Base-by-base conservation (phyloP, 2,888 invertebrate genomes). In the Subacronicta megacephala region DNA sequence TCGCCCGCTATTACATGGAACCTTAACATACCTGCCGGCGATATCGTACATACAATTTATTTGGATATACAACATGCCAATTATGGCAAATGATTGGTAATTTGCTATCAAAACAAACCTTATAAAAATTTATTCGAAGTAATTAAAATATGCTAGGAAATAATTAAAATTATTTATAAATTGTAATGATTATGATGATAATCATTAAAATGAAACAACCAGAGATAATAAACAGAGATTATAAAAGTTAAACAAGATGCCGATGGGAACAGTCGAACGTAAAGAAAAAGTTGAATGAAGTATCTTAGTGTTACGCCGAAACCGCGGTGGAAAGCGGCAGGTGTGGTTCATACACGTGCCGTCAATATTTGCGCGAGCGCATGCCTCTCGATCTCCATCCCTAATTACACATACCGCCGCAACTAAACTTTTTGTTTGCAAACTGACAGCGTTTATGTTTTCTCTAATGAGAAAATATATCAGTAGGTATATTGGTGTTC, bases 281-380 rank as follows among this genome's bases (percentile, higher is more conserved):
- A 54, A 70, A 51, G 62, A 67, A 82, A 79, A 79, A 72, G 66
- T 61, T 71, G 70, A 74, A 80, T 70, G 77, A 53, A 66, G 61
- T 45, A 20, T 1, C 31, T 31, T 31, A 53, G 68, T 61, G 55
- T 71, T 66, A 65, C 58, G 70, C 71, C 74, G 70, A 80, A 79
- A 75, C 68, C 68, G 67, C 43, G 37, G 62, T 75, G 68, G 78
- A 80, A 80, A 80, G 75, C 63, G 60, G 54, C 53, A 63, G 62
- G 65, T 73, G 68, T 42, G 66, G 59, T 47, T 50, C 17, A 38
- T 31, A 38, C 50, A 56, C 62, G 64, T 65, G 44, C 60, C 55
- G 65, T 13, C 53, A 69, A 59, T 77, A 62, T 60, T 50, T 70
- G 62, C 46, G 57, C 58, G 72, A 59, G 68, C 66, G 62, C 63